These are phyloP conservation scores for Pocillopora meandrina DNA, from an alignment of 92 coral and sea anemone species.

Conservation along the genomic window DNA sequence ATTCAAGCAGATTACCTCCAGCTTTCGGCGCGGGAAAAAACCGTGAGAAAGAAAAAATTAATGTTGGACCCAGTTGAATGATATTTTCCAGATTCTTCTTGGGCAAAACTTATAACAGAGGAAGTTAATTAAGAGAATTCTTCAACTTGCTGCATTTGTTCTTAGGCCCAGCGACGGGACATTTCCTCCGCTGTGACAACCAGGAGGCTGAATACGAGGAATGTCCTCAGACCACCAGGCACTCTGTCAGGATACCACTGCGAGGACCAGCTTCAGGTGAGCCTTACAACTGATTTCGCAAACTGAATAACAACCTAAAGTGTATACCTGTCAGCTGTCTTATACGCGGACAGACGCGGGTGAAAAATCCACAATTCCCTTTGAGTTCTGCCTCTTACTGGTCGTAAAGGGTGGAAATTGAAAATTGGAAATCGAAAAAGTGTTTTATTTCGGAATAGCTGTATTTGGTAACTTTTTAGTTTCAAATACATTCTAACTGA, in stretches of 20 bases:
- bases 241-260: constrained; percentile 84
- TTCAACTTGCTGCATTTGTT: background rate
- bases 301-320: too few species aligned
- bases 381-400: too few species aligned
- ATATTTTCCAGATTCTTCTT: too few species aligned
- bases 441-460: background rate
- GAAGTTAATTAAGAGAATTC: background rate
- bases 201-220: constrained; percentile 86
- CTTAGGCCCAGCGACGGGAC: constrained; percentile 81
- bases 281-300: background rate
- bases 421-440: background rate
- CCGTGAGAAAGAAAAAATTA: too few species aligned
- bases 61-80: too few species aligned
- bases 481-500: background rate
- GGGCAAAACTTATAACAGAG: too few species aligned
- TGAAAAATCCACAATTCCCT: too few species aligned
- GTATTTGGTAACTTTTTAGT: background rate
- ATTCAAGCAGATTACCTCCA: too few species aligned
- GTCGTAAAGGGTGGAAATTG: background rate
- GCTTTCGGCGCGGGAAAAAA: too few species aligned
- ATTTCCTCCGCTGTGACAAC: constrained; percentile 95
- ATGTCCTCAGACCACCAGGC: constrained; percentile 84
- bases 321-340: too few species aligned
- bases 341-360: too few species aligned
- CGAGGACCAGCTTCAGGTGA: constrained; percentile 49